Base-by-base conservation (phyloP, 2,888 invertebrate species). In the Apodemia mormo region DNA sequence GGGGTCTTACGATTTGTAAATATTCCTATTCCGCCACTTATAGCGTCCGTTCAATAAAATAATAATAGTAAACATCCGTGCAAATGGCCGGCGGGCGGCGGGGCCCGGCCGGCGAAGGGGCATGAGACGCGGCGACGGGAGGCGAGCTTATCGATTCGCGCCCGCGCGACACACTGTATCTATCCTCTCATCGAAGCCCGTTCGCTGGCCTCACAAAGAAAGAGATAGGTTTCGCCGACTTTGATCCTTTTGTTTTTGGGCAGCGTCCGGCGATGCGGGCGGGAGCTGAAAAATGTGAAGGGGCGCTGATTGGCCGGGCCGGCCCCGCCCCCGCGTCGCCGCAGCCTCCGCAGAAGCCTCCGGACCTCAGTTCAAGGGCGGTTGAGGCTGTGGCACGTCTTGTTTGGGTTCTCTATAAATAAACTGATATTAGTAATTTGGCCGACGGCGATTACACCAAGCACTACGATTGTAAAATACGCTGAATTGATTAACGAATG, bases 181-280 rank as follows among this genome's bases (percentile, higher is more conserved):
- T 92, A 88, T 92, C 89, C 90, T 92, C 92, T 92, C 92, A 90
- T 92, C 92, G 92, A 91, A 87, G 90, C 90, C 88, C 91, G 90
- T 82, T 89, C 82, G 88, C 88, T 82, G 86, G 89, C 91, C 90
- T 84, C 92, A 93, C 92, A 93, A 92, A 92, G 92, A 93, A 92
- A 93, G 92, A 93, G 93, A 93, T 93, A 92, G 93, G 92, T 92
- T 92, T 92, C 92, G 90, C 89, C 88, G 92, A 91, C 91, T 92
- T 92, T 92, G 93, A 92, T 92, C 92, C 93, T 92, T 92, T 93
- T 93, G 93, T 93, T 93, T 93, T 92, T 92, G 93, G 93, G 93
- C 92, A 93, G 92, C 90, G 93, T 92, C 93, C 92, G 90, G 92
- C 89, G 88, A 85, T 84, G 86, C 90, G 90, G 92, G 92, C 89